A percentile compares a stretch with the other conserved stretches of the same genome.
Conservation (phyloP, 2,888 invertebrate genomes). For the Eilema sororculum region DNA sequence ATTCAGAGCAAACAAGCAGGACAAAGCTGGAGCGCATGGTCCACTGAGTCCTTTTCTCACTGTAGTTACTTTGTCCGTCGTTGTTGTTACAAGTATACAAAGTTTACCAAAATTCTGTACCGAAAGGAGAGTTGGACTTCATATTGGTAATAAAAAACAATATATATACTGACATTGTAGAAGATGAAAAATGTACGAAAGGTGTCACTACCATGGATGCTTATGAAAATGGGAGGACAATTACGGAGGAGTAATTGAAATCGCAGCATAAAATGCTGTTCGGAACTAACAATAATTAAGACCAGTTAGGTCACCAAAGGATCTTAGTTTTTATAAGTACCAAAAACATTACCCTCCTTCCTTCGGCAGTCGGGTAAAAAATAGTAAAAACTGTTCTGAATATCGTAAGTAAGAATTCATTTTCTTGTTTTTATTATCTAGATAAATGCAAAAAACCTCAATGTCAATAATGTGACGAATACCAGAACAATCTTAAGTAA, state of each 20-base stretch:
- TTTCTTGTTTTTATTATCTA: neutral
- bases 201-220: too few species aligned
- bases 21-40: neutral
- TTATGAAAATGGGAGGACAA: too few species aligned
- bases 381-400: too few species aligned
- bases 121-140: neutral
- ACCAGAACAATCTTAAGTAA: conserved; percentile 16
- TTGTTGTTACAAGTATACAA: neutral
- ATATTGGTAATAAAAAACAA: neutral
- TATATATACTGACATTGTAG: neutral
- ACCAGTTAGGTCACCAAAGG: too few species aligned
- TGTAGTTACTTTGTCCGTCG: neutral
- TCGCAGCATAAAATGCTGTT: too few species aligned
- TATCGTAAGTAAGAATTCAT: neutral
- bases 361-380: too few species aligned
- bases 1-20: neutral
- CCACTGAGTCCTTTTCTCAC: neutral
- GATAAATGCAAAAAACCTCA: neutral
- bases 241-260: too few species aligned
- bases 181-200: too few species aligned
- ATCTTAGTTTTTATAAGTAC: too few species aligned
- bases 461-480: neutral
- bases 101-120: neutral
- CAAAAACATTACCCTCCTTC: too few species aligned
- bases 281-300: too few species aligned